Evolutionary conservation across 2,113 vertebrate species (phyloP), one percentile per base, ranked within the genome.

Genomic region (Rallus limicola): DNA sequence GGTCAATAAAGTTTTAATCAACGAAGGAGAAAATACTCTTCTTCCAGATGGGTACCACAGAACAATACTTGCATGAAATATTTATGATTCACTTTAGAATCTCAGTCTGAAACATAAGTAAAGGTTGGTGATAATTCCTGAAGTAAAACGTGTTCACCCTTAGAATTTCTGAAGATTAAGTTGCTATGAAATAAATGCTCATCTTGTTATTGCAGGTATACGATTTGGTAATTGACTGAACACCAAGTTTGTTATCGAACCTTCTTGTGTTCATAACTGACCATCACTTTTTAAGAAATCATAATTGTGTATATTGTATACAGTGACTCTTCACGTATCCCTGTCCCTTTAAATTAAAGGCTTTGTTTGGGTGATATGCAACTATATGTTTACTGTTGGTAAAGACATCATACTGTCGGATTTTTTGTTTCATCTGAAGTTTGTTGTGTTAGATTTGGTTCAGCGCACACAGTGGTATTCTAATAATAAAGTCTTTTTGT

Each of bases 1-100:
- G 95, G 96, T 97, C 96, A 97, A 97, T 95, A 97, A 91, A 95
- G 82, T 94, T 97, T 97, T 97, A 97, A 97, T 97, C 93, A 95
- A 92, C 12, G 58, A 90, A 91, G 42, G 70, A 92, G 84, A 95
- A 93, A 97, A 97, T 91, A 67, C 67, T 10, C 59, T 94, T 93
- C 81, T 91, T 95, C 95, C 96, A 96, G 88, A 96, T 97, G 96
- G 92, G 95, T 92, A 86, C 94, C 82, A 72, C 71, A 64, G 78
- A 93, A 95, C 59, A 95, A 91, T 86, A 68, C 44, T 85, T 76
- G 40, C 36, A 89, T 88, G 52, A 96, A 96, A 95, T 89, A 95
- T 95, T 92, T 92, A 93, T 92, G 56, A 75, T 90, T 92, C 76
- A 40, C 34, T 92, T 96, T 81, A 91, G 56, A 94, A 90, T 91